Evolutionary conservation across 1,140 invertebrate genomes (phyloP), one percentile per base, ranked within the genome.

Genomic region (Cepaea nemoralis): DNA sequence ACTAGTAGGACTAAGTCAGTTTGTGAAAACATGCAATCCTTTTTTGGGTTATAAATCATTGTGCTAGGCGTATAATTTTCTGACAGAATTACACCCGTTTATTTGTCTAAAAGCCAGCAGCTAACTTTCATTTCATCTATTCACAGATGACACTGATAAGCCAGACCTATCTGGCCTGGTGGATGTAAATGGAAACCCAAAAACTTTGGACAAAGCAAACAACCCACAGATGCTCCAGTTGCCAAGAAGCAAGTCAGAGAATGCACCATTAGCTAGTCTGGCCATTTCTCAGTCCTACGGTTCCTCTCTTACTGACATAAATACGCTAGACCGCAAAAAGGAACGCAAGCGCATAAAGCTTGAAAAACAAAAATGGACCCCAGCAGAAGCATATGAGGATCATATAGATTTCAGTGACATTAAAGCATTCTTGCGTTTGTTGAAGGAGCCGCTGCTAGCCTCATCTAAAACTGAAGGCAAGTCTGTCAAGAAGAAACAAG

Each of bases 211-310:
- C 45, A 2, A 6, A 31, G 24, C 40, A 8, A 50, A 48, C 73
- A 37, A 75, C 73, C 31, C 73, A 75, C 73, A 75, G 45, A 75
- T 75, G 73, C 73, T 24, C 73, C 73, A 75, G 73, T 50, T 48
- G 40, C 42, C 73, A 27, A 35, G 45, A 45, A n/a, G 40, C 31
- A 40, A 40, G 40, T 48, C 40, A 24, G 39, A 40, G 40, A 50
- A 19, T 45, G 27, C 45, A n/a, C 6, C 71, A 45, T 16, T 45
- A 35, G 45, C 2, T 27, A 75, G 40, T 45, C 39, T 50, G 45
- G 45, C 31, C 45, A 71, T 24, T 45, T 5, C 69, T 22, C 14
- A 71, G 22, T 39, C 69, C 2, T 40, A 37, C 12, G 31, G 37
- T 27, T 27, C 69, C 39, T 24, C 37, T 22, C 3, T 1, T 24